Conservation (phyloP, 2,888 invertebrate genomes). For the Amblyjoppa proteus region DNA sequence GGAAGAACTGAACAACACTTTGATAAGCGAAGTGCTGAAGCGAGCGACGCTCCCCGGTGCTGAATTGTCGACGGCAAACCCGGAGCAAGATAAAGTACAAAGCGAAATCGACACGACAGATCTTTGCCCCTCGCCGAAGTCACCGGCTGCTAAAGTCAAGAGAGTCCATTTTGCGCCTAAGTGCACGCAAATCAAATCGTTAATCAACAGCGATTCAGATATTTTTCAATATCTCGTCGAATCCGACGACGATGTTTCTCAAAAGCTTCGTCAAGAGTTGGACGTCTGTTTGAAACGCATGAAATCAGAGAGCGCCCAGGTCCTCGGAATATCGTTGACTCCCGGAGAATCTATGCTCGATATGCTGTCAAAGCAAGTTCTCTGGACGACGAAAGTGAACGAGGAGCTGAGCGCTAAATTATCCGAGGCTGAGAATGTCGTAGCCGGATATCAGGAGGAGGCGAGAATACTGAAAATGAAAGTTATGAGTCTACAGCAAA, state of each 20-base stretch:
- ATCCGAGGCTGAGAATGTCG: slow-evolving; percentile 86
- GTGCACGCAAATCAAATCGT: slow-evolving; percentile 86
- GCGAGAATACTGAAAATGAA: slow-evolving; percentile 87
- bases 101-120: slow-evolving; percentile 62
- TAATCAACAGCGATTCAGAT: slow-evolving; percentile 87
- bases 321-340: slow-evolving; percentile 87
- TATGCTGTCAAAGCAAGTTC: slow-evolving; percentile 72
- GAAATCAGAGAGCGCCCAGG: slow-evolving; percentile 89
- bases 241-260: slow-evolving; percentile 85
- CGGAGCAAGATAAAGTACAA: slow-evolving; percentile 45
- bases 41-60: slow-evolving; percentile 72
- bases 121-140: slow-evolving; percentile 61
- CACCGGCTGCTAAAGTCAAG: slow-evolving; percentile 80
- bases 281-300: slow-evolving; percentile 89
- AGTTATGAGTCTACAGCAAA: slow-evolving; percentile 86
- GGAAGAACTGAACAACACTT: slow-evolving; percentile 91
- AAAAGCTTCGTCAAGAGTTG: slow-evolving; percentile 89
- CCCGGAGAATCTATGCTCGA: slow-evolving; percentile 69
- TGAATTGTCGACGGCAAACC: slow-evolving; percentile 71
- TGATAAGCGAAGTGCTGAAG: slow-evolving; percentile 88
- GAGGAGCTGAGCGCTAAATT: slow-evolving; percentile 86
- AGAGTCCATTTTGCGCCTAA: slow-evolving; percentile 91
- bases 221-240: slow-evolving; percentile 87
- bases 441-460: slow-evolving; percentile 85
- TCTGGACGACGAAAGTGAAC: slow-evolving; percentile 75